Conservation (phyloP, 2,888 invertebrate species). For the Amiota mariae region DNA sequence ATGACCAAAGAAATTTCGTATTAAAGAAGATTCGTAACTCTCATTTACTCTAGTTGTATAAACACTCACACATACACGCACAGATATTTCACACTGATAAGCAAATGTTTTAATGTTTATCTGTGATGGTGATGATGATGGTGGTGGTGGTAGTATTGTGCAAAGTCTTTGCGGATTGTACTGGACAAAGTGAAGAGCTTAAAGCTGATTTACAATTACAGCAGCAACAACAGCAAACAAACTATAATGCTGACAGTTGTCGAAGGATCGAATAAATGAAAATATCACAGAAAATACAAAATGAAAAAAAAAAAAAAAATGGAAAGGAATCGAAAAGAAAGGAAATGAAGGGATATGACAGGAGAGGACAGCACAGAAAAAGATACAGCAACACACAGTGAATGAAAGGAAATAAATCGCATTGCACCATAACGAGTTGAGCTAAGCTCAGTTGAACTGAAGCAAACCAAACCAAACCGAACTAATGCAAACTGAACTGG, state of each 20-base stretch:
- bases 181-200: conserved; percentile 13
- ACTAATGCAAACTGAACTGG: not conserved
- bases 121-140: not conserved
- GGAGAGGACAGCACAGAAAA: not conserved
- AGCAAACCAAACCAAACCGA: not conserved
- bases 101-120: no score
- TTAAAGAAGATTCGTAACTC: no score
- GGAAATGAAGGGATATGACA: not conserved
- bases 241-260: conserved; percentile 1
- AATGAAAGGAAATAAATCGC: not conserved
- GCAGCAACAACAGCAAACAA: not conserved
- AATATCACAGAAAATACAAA: not conserved
- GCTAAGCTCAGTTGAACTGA: no score
- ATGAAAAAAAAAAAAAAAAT: not conserved
- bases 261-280: not conserved
- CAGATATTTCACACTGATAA: not conserved
- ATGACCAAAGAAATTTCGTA: no score
- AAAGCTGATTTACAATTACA: conserved; percentile 21
- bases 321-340: not conserved
- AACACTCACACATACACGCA: not conserved
- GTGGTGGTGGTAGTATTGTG: not conserved
- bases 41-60: not conserved
- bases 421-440: no score
- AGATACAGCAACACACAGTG: no score
- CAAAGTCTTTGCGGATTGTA: conserved; percentile 2